Base-by-base conservation (phyloP, 37 sponge, comb jelly and placozoan species). In the Chondrosia reniformis region DNA sequence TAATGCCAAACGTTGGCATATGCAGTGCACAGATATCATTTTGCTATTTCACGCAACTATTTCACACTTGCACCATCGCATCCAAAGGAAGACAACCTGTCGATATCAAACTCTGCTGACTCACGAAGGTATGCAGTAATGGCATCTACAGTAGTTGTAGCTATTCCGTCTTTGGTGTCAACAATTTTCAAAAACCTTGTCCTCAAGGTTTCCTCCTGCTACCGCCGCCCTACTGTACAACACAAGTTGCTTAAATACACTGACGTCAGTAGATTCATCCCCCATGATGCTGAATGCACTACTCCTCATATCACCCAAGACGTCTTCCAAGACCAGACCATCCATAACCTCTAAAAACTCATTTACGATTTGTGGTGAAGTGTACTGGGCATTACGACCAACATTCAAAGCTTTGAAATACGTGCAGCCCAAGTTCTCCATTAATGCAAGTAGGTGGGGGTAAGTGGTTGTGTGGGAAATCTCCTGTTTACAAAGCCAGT, bases 401-500 rank as follows among this genome's bases (percentile, higher is more conserved):
- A 63, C 64, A 41, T 73, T 55, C 22, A 84, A 28, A 33, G 42
- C 79, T 28, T 55, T 41, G 15, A 83, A 64, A 55, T 77, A 77
- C 19, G 76, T 69, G 55, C 81, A 80, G 17, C 81, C 82, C 75
- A 82, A 25, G 63, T 74, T 58, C 24, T 40, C 45, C 8, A 38
- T 67, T 27, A 83, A 67, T 19, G 25, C 36, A 57, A 77, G 38
- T 21, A 77, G 77, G 17, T 44, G 66, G 10, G 33, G 76, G 74
- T 77, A 76, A 17, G 75, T 83, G 33, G 83, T 83, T 45, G 71
- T 77, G 55, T 83, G 84, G 4, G 84, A 37, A 76, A 83, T 77
- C 40, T 83, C 84, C n/a, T 83, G 55, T 31, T 83, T 83, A 21
- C 45, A n/a, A 27, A 83, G 67, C 84, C 84, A 83, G 69, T 84